These are phyloP conservation scores for Tretioscincus oriximinensis DNA, from an alignment of 2,113 vertebrate genomes.

Conservation along the genomic window DNA sequence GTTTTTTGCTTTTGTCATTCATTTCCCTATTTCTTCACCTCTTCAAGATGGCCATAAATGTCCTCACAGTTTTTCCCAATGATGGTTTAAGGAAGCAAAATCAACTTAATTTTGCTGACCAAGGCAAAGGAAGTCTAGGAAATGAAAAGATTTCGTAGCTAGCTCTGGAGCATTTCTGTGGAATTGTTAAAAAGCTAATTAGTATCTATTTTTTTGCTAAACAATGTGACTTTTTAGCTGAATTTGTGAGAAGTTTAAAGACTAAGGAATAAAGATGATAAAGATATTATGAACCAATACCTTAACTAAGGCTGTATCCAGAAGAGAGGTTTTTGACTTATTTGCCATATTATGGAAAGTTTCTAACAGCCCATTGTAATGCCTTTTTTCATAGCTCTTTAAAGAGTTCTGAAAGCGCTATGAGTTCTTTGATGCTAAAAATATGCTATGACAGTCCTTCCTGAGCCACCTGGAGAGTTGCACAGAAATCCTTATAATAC, in stretches of 20 bases:
- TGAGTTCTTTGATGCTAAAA: too few species aligned
- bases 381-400: too few species aligned
- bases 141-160: constrained; percentile 12
- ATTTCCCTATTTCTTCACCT: background rate
- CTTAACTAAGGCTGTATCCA: background rate
- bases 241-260: background rate
- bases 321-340: too few species aligned
- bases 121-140: constrained; percentile 21
- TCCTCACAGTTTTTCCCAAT: constrained; percentile 24
- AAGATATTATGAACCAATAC: too few species aligned
- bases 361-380: too few species aligned
- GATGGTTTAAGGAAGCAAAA: constrained; percentile 7
- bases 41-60: constrained; percentile 23
- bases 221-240: constrained; percentile 6
- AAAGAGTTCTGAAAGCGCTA: too few species aligned
- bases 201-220: constrained; percentile 24
- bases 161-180: constrained; percentile 39
- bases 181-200: background rate
- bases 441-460: too few species aligned
- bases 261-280: rapidly evolving
- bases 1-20: background rate
- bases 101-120: constrained; percentile 30
- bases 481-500: too few species aligned
- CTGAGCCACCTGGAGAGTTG: too few species aligned
- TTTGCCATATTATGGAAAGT: too few species aligned